These are phyloP conservation scores for Myrmecobius fasciatus DNA, from an alignment of 2,113 vertebrate genomes.

Conservation along the genomic window DNA sequence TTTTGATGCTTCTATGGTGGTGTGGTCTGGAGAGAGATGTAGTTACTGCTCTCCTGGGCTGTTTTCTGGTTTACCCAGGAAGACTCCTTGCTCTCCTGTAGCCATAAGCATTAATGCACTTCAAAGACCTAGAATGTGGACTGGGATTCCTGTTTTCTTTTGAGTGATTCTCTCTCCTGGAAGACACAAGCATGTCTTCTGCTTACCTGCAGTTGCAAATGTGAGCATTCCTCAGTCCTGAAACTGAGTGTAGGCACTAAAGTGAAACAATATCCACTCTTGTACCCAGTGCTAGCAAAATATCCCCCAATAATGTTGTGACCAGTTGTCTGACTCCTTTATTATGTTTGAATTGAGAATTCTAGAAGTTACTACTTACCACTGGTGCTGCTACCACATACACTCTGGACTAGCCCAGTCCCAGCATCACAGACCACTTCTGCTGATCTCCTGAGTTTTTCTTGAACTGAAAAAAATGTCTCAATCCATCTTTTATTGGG, in stretches of 20 bases:
- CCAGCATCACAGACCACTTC: not conserved
- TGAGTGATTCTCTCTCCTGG: not conserved
- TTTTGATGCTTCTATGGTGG: not conserved
- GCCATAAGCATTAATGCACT: not conserved
- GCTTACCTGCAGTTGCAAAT: not conserved
- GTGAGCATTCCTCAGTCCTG: not conserved
- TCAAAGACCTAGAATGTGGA: not conserved
- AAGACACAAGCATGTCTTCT: not conserved
- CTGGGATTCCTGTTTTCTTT: not conserved
- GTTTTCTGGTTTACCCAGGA: not conserved
- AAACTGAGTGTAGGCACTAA: not conserved
- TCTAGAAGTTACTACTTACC: not conserved
- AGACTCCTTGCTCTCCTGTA: not conserved
- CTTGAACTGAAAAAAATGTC: not conserved
- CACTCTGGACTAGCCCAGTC: not conserved
- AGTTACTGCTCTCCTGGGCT: not conserved
- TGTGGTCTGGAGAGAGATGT: not conserved
- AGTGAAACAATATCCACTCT: not conserved
- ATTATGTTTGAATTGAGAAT: not conserved
- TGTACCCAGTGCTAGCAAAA: not conserved
- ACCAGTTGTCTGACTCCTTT: not conserved
- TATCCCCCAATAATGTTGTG: not conserved
- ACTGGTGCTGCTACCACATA: not conserved
- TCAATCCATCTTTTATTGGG: not conserved
- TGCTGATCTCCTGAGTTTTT: not conserved